Evolutionary conservation across 2,888 invertebrate genomes (phyloP).

Genomic region (Chymomyza amoena): DNA sequence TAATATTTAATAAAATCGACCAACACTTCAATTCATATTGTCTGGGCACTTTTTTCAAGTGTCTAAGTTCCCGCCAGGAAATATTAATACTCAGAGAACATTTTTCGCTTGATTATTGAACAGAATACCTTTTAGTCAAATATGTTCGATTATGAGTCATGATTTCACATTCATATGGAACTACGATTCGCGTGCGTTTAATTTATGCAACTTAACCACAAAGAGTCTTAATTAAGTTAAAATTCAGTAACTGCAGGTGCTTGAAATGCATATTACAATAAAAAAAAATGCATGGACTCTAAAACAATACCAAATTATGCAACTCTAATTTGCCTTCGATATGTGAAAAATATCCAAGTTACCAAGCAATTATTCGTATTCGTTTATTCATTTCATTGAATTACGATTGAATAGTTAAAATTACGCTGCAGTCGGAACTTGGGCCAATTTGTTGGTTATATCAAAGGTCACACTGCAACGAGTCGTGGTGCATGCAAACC

Average conservation of each 20-base stretch:
- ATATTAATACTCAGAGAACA: no score
- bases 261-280: not conserved
- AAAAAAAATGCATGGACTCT: conserved; percentile 9
- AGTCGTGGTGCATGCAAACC: conserved; percentile 16
- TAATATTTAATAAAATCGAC: no score
- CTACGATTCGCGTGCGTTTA: not conserved
- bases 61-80: no score
- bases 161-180: not conserved
- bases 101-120: no score
- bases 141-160: not conserved
- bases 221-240: conserved; percentile 17
- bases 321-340: conserved; percentile 46
- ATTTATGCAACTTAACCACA: not conserved
- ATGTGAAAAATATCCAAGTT: conserved; percentile 10
- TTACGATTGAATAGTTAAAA: not conserved
- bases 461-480: conserved; percentile 59
- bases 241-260: conserved; percentile 56
- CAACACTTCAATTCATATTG: no score
- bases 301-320: conserved; percentile 32
- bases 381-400: conserved; percentile 29
- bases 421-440: conserved; percentile 8
- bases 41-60: no score
- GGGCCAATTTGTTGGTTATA: conserved; percentile 65
- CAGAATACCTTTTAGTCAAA: not conserved
- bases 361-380: conserved; percentile 46